A percentile compares a stretch with the other conserved stretches of the same genome.
These are phyloP conservation scores for Octonoba sinensis DNA, from an alignment of 2,888 invertebrate genomes.

Conservation along the genomic window DNA sequence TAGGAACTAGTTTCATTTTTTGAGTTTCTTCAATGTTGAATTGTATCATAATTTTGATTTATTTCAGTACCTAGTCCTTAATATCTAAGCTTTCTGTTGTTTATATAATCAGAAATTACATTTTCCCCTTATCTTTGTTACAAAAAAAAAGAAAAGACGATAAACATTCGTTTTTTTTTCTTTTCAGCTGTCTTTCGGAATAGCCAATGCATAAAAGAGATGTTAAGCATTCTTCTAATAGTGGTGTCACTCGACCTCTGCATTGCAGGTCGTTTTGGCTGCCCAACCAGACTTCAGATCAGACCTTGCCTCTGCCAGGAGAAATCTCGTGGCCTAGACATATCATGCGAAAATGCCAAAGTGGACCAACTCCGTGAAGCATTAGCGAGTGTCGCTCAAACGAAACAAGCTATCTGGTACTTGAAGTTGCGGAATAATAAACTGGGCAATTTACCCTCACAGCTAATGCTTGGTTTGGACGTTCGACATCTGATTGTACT, in stretches of 20 bases:
- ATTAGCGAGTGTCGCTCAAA: conserved; percentile 58
- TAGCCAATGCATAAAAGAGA: not conserved
- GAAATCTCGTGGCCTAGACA: conserved; percentile 85
- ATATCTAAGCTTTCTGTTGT: too few relatives aligned
- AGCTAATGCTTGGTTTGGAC: conserved; percentile 85
- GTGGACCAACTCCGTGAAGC: conserved; percentile 61
- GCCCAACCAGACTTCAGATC: conserved; percentile 65
- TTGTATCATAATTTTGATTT: too few relatives aligned
- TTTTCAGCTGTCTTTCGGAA: not conserved
- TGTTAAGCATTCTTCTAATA: not conserved
- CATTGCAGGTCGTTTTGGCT: conserved; percentile 52
- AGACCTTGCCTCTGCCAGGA: conserved; percentile 85
- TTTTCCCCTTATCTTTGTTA: too few relatives aligned
- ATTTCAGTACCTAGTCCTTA: too few relatives aligned
- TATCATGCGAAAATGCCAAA: conserved; percentile 81
- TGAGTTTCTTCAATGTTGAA: too few relatives aligned
- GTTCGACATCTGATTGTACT: conserved; percentile 90
- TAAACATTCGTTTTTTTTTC: not conserved
- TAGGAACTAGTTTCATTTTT: too few relatives aligned
- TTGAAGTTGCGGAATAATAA: conserved; percentile 82
- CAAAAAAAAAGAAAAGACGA: too few relatives aligned
- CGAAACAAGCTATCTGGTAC: conserved; percentile 77
- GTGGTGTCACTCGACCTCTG: not conserved
- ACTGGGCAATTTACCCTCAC: conserved; percentile 83
- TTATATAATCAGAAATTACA: too few relatives aligned